Evolutionary conservation across 2,888 invertebrate genomes (phyloP).

Genomic region (Phytoseiulus persimilis): DNA sequence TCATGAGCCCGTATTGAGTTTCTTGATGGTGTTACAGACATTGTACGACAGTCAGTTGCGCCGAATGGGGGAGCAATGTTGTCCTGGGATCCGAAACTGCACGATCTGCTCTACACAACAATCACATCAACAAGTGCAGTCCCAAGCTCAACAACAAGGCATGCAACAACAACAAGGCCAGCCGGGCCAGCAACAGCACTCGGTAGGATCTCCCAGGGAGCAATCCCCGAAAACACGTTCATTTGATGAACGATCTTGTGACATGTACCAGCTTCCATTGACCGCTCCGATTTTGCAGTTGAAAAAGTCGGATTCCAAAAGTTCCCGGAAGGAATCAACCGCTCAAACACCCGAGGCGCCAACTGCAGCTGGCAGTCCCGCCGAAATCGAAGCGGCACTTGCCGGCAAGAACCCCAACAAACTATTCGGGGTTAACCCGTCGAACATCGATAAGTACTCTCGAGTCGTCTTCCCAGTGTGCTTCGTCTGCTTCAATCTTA

Average conservation of each 20-base stretch:
- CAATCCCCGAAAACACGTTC: too few species aligned
- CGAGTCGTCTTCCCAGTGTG: conserved; percentile 95
- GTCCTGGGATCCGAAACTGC: conserved; percentile 17
- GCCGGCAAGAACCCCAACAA: conserved; percentile 80
- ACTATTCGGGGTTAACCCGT: conserved; percentile 79
- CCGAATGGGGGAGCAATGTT: conserved; percentile 32
- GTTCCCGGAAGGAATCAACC: conserved; percentile 28
- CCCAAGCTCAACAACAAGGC: conserved; percentile 22
- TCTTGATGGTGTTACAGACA: neutral
- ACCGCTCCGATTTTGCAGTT: neutral
- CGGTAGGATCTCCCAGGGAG: neutral
- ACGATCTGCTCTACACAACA: conserved; percentile 29
- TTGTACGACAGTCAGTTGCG: conserved; percentile 33
- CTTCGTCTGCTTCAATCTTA: conserved; percentile 95
- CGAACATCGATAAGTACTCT: conserved; percentile 98
- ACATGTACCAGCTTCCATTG: neutral
- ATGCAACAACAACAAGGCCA: conserved; percentile 20
- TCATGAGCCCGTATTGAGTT: neutral
- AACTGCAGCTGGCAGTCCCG: conserved; percentile 17
- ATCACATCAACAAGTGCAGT: conserved; percentile 17
- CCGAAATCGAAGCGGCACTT: conserved; percentile 51
- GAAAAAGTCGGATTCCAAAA: conserved; percentile 36
- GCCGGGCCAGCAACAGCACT: conserved; percentile 5
- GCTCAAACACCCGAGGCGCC: conserved; percentile 35
- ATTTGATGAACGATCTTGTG: too few species aligned